Evolutionary conservation across 2,888 invertebrate species (phyloP).

Genomic region (Euzophera pinguis): DNA sequence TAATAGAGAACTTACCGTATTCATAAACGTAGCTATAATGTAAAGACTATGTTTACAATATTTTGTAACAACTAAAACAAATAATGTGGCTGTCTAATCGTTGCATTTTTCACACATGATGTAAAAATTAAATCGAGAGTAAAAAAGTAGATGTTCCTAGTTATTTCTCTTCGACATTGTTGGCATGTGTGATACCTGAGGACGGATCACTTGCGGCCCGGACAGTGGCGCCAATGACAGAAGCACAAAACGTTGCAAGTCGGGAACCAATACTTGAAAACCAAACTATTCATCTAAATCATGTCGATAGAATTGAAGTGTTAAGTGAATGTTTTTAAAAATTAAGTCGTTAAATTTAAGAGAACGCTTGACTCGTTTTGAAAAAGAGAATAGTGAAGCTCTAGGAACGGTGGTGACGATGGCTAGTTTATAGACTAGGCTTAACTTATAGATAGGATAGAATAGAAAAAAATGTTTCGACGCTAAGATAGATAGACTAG

Average conservation of each 20-base stretch:
- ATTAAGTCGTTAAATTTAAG: constrained; percentile 72
- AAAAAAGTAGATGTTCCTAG: constrained; percentile 69
- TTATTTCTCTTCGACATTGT: constrained; percentile 56
- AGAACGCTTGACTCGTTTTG: constrained; percentile 60
- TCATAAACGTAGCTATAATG: constrained; percentile 70
- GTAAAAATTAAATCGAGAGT: constrained; percentile 49
- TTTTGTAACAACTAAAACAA: constrained; percentile 63
- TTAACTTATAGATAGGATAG: constrained; percentile 76
- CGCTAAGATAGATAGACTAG: constrained; percentile 75
- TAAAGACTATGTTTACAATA: constrained; percentile 64
- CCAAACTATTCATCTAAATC: constrained; percentile 65
- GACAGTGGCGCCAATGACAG: constrained; percentile 15
- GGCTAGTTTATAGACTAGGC: constrained; percentile 67
- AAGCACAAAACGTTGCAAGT: constrained; percentile 62
- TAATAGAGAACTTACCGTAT: constrained; percentile 72
- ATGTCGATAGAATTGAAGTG: constrained; percentile 67
- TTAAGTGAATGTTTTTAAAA: constrained; percentile 73
- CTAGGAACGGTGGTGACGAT: constrained; percentile 55
- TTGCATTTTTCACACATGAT: constrained; percentile 71
- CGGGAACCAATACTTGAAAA: constrained; percentile 63
- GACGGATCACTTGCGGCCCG: constrained; percentile 40
- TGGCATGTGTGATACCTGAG: constrained; percentile 56
- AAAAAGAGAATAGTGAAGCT: constrained; percentile 52
- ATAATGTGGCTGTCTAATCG: constrained; percentile 71
- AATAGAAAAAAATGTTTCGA: constrained; percentile 74